Evolutionary conservation across 1,140 invertebrate species (phyloP).

Genomic region (Palaemon carinicauda): DNA sequence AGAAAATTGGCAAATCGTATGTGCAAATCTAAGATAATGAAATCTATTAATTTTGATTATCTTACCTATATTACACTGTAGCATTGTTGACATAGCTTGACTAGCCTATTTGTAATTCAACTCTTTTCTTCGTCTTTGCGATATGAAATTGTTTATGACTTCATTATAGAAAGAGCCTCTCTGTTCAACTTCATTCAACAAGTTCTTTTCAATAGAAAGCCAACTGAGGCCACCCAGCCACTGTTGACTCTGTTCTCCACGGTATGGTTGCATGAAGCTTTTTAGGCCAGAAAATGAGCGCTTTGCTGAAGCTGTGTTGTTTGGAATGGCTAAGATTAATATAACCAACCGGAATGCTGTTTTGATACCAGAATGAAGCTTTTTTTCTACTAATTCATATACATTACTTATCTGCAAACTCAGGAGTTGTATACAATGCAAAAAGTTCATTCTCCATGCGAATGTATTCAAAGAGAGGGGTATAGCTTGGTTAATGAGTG

Average conservation of each 20-base stretch:
- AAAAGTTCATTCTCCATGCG: background rate
- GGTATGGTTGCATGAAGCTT: background rate
- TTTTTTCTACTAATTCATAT: background rate
- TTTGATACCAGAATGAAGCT: background rate
- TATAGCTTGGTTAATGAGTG: background rate
- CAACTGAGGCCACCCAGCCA: conserved; percentile 15
- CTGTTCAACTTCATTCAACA: background rate
- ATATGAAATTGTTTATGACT: background rate
- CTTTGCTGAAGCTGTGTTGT: conserved; percentile 16
- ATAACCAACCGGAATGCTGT: background rate
- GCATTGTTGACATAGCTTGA: too few species aligned
- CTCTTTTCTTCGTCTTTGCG: conserved; percentile 4
- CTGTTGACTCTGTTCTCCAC: background rate
- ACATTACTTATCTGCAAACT: background rate
- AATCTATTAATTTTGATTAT: too few species aligned
- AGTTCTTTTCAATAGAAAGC: background rate
- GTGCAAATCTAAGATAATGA: too few species aligned
- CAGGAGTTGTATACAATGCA: conserved; percentile 9
- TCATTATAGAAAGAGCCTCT: background rate
- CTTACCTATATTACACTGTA: too few species aligned
- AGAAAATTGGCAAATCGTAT: too few species aligned
- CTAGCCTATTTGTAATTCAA: too few species aligned
- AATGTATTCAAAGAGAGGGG: conserved; percentile 20
- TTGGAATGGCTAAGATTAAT: background rate
- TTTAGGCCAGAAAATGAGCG: conserved; percentile 2